Conservation (phyloP, 2,888 invertebrate genomes). For the Anodontia alba region DNA sequence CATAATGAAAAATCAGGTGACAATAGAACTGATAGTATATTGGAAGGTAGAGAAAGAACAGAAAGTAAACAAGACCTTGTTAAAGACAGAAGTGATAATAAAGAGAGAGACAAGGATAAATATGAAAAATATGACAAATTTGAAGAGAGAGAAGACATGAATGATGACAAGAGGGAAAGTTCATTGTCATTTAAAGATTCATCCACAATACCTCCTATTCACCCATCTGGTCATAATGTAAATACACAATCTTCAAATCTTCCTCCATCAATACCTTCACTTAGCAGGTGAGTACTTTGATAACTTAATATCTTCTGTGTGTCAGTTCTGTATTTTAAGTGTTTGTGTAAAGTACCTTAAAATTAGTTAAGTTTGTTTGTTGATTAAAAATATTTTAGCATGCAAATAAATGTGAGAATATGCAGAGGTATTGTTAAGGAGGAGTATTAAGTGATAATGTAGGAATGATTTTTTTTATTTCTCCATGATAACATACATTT, state of each 20-base stretch:
- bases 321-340: neutral
- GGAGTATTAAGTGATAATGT: too few relatives aligned
- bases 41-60: slow-evolving; percentile 41
- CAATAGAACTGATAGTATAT: slow-evolving; percentile 39
- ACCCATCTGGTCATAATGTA: slow-evolving; percentile 48
- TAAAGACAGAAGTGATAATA: slow-evolving; percentile 53
- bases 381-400: too few relatives aligned
- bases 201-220: slow-evolving; percentile 57
- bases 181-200: slow-evolving; percentile 56
- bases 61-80: slow-evolving; percentile 24
- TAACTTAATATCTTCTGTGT: too few relatives aligned
- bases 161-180: slow-evolving; percentile 47
- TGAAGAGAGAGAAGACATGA: neutral
- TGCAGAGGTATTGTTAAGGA: too few relatives aligned
- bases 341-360: too few relatives aligned
- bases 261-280: slow-evolving; percentile 68
- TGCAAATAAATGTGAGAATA: too few relatives aligned
- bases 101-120: slow-evolving; percentile 48
- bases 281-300: slow-evolving; percentile 70
- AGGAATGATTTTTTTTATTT: too few relatives aligned
- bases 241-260: slow-evolving; percentile 60
- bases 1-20: slow-evolving; percentile 1
- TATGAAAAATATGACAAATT: slow-evolving; percentile 21
- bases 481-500: too few relatives aligned
- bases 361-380: too few relatives aligned